Evolutionary conservation across 2,888 invertebrate genomes (phyloP), one percentile per base, ranked within the genome.

Genomic region (Heliconius sara): DNA sequence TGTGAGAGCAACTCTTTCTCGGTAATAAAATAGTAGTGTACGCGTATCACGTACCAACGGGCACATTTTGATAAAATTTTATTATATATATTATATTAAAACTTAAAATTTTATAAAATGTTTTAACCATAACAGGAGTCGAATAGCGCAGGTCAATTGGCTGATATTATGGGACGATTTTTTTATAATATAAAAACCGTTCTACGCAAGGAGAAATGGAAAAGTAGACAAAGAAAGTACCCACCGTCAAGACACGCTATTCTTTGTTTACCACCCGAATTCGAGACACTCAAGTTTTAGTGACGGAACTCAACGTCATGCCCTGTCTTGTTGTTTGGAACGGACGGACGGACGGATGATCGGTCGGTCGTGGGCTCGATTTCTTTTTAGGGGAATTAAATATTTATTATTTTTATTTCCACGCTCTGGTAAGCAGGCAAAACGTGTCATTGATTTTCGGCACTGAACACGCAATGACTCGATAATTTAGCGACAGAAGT

Each of bases 1-100:
- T 73, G 57, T 25, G 60, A 60, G 73, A n/a, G 73, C 73, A 73
- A 60, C 73, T 73, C 73, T 60, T 60, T 73, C n/a, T 60, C 60
- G n/a, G 60, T 60, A 60, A 73, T 73, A 60, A 60, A 39, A 73
- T 57, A 34, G 73, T 57, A 73, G 34, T 60, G 57, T 60, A 73
- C 60, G 73, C 73, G 60, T 25, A 25, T 73, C 73, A 73, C 73
- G 73, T 73, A 73, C 73, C 30, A 73, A 57, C 60, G 73, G 60
- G n/a, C 73, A 25, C 60, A 73, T 73, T 73, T 60, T 73, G 73
- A 73, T 73, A 73, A 73, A 60, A 60, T 39, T 73, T 73, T 73
- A 60, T 73, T 60, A 60, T 73, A 73, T 57, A 39, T 60, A 60
- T 60, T 60, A 60, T 60, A 60, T 10, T 60, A 16, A 73, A 73